A percentile compares a stretch with the other conserved stretches of the same genome.
These are phyloP conservation scores for Hipparchia semele DNA, from an alignment of 2,888 invertebrate species.

Conservation along the genomic window DNA sequence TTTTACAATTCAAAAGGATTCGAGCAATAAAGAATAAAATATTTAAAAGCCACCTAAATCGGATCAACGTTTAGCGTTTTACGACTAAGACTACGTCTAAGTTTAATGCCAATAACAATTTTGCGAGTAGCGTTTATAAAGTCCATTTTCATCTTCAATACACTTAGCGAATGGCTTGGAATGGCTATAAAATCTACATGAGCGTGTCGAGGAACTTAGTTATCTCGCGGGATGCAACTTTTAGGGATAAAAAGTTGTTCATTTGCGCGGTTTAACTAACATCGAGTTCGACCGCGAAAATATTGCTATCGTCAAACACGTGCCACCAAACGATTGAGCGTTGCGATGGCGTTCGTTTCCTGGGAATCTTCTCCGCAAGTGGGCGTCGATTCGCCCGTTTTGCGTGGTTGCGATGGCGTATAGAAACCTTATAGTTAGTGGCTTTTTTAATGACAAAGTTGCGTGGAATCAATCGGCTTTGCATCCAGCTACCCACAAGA, in stretches of 20 bases:
- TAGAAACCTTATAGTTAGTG: too few relatives aligned
- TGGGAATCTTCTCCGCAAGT: too few relatives aligned
- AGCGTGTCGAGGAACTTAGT: constrained; percentile 33
- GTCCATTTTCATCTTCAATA: constrained; percentile 27
- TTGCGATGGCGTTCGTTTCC: too few relatives aligned
- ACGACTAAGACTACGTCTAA: neutral
- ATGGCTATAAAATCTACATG: constrained; percentile 36
- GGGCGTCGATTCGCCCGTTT: too few relatives aligned
- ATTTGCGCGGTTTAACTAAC: constrained; percentile 17
- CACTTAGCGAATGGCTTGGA: constrained; percentile 26
- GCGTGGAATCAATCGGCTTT: too few relatives aligned
- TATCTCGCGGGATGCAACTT: constrained; percentile 36
- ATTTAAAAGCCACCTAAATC: constrained; percentile 18
- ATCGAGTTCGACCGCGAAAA: neutral
- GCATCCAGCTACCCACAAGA: too few relatives aligned
- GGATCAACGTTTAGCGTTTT: constrained; percentile 24
- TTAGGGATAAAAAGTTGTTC: constrained; percentile 39
- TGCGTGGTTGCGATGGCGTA: too few relatives aligned
- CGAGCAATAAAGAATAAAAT: neutral
- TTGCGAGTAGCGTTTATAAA: constrained; percentile 18
- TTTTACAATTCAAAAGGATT: too few relatives aligned
- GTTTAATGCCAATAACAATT: constrained; percentile 30
- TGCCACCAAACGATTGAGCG: too few relatives aligned
- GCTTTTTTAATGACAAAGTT: too few relatives aligned
- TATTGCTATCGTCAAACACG: too few relatives aligned